Evolutionary conservation across 37 sponge, comb jelly and placozoan species (phyloP), one percentile per base, ranked within the genome.

Genomic region (Cladorhizidae sp.): DNA sequence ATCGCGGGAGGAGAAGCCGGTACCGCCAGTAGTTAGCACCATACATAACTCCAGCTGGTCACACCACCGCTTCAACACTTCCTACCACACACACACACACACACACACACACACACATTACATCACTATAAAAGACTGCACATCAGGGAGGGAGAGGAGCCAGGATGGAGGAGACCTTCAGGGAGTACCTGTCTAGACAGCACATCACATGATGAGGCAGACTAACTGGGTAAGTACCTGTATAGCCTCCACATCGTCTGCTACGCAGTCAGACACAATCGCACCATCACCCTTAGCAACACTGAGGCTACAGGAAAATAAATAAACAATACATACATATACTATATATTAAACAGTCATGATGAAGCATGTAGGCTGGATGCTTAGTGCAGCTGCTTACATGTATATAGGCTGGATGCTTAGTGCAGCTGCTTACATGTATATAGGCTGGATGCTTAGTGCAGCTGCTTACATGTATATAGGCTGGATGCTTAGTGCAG

Each of bases 21-120:
- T 99, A 21, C 99, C 99, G 14, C 99, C 99, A 0, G 95, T 94
- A 18, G 97, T 96, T 11, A 99, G 83, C 31, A 99, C 67, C 17
- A 97, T 83, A 5, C 59, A n/a, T 40, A 97, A 42, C 61, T 64
- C 55, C 42, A 80, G 69, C 23, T 56, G 57, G 50, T 97, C 98
- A 64, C 77, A 75, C 93, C 92, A 94, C 23, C 77, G 41, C 51
- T 29, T 36, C 52, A 93, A 38, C 0, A 87, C 78, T 43, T 20
- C 61, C 89, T 89, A 75, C 25, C 33, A 7, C 28, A 28, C 14
- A 14, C 11, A 20, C 38, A 32, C n/a, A 67, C 21, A 67, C 2
- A 67, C 31, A 67, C 6, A 18, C 38, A 36, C 6, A 20, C 35
- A 18, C 7, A 35, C 31, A 67, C 38, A 25, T 45, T 45, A 9